Evolutionary conservation across 2,888 invertebrate genomes (phyloP).

Genomic region (Monochamus alternatus): DNA sequence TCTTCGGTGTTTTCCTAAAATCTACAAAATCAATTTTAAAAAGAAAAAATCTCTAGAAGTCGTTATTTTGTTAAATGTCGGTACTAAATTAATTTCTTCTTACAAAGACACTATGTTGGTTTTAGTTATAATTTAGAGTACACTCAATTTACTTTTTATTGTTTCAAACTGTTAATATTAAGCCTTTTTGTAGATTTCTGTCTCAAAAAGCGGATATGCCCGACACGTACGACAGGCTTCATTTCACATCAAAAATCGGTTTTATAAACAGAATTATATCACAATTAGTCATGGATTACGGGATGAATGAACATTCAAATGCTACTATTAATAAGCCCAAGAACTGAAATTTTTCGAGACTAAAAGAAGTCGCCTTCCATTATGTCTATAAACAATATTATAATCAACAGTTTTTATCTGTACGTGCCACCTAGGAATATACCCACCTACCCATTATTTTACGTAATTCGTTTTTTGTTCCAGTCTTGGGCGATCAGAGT

Average conservation of each 20-base stretch:
- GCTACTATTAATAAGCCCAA: slow-evolving; percentile 46
- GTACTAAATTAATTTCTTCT: slow-evolving; percentile 52
- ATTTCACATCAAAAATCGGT: slow-evolving; percentile 63
- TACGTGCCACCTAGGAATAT: slow-evolving; percentile 27
- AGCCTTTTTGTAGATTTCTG: slow-evolving; percentile 54
- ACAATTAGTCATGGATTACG: slow-evolving; percentile 62
- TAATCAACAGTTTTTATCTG: slow-evolving; percentile 29
- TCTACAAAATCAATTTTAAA: slow-evolving; percentile 7
- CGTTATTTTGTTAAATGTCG: slow-evolving; percentile 52
- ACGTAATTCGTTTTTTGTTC: slow-evolving; percentile 24
- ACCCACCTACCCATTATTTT: slow-evolving; percentile 34
- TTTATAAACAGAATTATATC: slow-evolving; percentile 64
- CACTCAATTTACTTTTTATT: slow-evolving; percentile 60
- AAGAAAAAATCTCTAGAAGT: slow-evolving; percentile 38
- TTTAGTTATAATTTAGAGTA: slow-evolving; percentile 50
- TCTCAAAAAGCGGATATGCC: slow-evolving; percentile 55
- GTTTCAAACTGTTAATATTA: slow-evolving; percentile 54
- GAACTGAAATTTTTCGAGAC: slow-evolving; percentile 27
- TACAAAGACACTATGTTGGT: slow-evolving; percentile 48
- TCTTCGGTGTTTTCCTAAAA: background rate
- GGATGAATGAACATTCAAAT: slow-evolving; percentile 51
- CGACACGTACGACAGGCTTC: slow-evolving; percentile 58
- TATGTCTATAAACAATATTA: slow-evolving; percentile 34
- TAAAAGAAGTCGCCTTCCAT: slow-evolving; percentile 31
- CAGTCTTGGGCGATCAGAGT: slow-evolving; percentile 20